Base-by-base conservation (phyloP, 1,140 invertebrate species). In the Drosophila rufa region DNA sequence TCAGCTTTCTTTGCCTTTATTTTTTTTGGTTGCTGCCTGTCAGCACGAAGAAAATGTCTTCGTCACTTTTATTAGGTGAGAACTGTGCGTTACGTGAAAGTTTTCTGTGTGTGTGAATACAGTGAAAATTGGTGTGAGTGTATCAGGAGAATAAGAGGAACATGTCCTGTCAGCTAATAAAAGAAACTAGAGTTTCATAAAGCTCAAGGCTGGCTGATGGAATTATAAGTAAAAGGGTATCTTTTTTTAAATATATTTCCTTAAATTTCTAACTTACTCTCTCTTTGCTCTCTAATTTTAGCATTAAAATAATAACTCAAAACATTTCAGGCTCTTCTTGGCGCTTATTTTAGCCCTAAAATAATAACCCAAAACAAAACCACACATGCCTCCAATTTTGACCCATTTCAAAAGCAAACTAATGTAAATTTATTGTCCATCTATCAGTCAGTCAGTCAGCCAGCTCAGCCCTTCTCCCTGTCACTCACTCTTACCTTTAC, bases 61-160 rank as follows among this genome's bases (percentile, higher is more conserved):
- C 64, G 69, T 80, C 55, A 69, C 60, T 78, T 78, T 78, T 78
- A 78, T 78, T 77, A 75, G 62, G 77, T 80, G 78, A 42, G 58
- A 75, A 80, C 43, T 75, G 22, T 75, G 53, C 22, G 55, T n/a
- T 30, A 33, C 45, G 27, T 59, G 71, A 45, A 38, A 48, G 22
- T 33, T 65, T 43, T 64, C 55, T 50, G 30, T 64, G n/a, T 33
- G 53, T 22, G 5, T 51, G 33, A 17, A 9, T 38, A 55, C 33
- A 40, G 55, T 57, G 36, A 15, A 62, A 62, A 62, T 25, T 58
- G 61, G 11, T 59, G 61, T 30, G 22, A 17, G 42, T 51, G 27
- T 22, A 40, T 27, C 38, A 48, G 14, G 7, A 17, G 12, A 25
- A 19, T 30, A 30, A 36, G 45, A 15, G 33, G n/a, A 48, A 48